phyloP scores from a whole-genome alignment of 2,113 vertebrate genomes.

The Meriones unguiculatus region DNA sequence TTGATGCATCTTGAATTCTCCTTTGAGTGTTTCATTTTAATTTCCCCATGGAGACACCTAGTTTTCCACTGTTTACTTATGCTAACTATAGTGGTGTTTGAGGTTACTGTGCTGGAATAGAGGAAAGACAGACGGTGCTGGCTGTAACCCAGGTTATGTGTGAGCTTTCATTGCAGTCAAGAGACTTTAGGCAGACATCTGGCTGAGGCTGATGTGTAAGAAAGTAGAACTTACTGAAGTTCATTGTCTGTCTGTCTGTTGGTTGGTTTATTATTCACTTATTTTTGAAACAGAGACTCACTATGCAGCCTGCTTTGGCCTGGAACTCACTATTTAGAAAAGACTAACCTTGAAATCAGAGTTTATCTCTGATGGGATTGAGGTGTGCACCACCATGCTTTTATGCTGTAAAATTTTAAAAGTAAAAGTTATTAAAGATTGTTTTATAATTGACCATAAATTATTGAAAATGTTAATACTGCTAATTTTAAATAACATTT shows the following conservation, averaged over 20 bases:
- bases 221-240: not conserved
- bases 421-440: not conserved
- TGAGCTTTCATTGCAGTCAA: not conserved
- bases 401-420: not conserved
- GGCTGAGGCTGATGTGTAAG: not conserved
- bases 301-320: not conserved
- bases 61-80: not conserved
- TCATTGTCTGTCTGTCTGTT: no score
- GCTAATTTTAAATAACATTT: not conserved
- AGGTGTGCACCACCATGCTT: not conserved
- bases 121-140: not conserved
- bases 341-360: not conserved
- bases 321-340: not conserved
- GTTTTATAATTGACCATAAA: not conserved
- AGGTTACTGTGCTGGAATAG: not conserved
- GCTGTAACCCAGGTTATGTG: not conserved
- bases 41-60: not conserved
- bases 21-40: not conserved
- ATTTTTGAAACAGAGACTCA: not conserved
- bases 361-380: not conserved
- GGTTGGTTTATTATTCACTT: not conserved
- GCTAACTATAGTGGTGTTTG: not conserved
- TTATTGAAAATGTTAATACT: not conserved
- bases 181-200: not conserved
- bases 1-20: not conserved